Evolutionary conservation across 2,113 vertebrate genomes (phyloP).

Genomic region (Chamaetylas fuelleborni): DNA sequence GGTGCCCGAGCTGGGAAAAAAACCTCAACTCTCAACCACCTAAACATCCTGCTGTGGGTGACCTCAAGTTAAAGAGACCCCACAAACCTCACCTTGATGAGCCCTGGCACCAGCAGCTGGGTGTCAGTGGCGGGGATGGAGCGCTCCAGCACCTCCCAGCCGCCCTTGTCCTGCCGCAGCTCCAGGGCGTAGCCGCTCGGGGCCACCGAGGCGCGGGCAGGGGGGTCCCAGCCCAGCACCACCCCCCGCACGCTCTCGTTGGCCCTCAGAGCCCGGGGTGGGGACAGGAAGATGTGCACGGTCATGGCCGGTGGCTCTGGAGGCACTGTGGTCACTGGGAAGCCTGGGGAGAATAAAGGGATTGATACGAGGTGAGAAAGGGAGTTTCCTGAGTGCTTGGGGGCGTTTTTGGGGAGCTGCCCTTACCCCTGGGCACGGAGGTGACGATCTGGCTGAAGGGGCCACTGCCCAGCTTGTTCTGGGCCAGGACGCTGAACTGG

Average conservation of each 20-base stretch:
- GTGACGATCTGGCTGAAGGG: slow-evolving; percentile 93
- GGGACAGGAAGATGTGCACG: slow-evolving; percentile 68
- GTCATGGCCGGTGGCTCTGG: slow-evolving; percentile 68
- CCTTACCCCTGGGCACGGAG: slow-evolving; percentile 84
- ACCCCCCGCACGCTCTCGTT: slow-evolving; percentile 82
- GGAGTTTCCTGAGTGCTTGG: accelerated
- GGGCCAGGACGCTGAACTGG: slow-evolving; percentile 94
- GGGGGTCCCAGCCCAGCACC: slow-evolving; percentile 84
- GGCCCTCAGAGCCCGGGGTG: slow-evolving; percentile 80
- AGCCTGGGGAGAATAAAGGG: slow-evolving; percentile 36
- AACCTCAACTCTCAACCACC: too few species aligned
- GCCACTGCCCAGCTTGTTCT: slow-evolving; percentile 95
- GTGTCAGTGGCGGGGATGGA: slow-evolving; percentile 79
- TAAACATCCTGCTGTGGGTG: too few species aligned
- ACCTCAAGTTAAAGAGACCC: too few species aligned
- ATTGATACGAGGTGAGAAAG: accelerated
- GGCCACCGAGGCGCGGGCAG: slow-evolving; percentile 67
- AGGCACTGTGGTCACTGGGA: slow-evolving; percentile 78
- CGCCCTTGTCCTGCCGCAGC: slow-evolving; percentile 78
- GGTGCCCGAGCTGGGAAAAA: too few species aligned
- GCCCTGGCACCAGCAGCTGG: slow-evolving; percentile 85
- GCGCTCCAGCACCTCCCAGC: slow-evolving; percentile 85
- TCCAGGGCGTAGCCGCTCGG: slow-evolving; percentile 86
- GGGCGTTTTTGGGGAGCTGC: not conserved
- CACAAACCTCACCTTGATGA: slow-evolving; percentile 80